phyloP scores from a whole-genome alignment of 2,113 vertebrate genomes.

The Macroglossus sobrinus region DNA sequence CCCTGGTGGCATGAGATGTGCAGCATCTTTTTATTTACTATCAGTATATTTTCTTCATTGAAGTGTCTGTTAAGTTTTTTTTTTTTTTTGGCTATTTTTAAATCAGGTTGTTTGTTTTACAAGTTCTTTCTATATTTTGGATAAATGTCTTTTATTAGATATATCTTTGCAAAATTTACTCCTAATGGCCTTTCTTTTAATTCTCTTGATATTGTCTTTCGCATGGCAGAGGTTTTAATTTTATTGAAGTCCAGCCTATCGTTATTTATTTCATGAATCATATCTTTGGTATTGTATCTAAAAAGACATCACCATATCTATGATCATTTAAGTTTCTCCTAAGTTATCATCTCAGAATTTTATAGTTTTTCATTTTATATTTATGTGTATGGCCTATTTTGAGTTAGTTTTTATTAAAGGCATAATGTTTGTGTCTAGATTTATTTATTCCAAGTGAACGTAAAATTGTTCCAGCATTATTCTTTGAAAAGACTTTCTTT shows the following conservation, averaged over 20 bases:
- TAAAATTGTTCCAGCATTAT: background rate
- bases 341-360: background rate
- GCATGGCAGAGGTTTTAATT: background rate
- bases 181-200: background rate
- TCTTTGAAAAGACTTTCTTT: background rate
- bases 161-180: background rate
- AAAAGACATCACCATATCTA: background rate
- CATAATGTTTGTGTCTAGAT: background rate
- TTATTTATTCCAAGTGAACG: background rate
- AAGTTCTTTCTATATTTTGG: background rate
- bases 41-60: background rate
- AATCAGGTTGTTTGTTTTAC: background rate
- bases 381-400: background rate
- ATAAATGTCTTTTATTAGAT: background rate
- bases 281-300: background rate
- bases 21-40: background rate
- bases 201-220: background rate
- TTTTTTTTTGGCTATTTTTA: background rate
- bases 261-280: background rate
- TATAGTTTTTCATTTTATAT: background rate
- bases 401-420: background rate
- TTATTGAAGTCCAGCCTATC: background rate
- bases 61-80: background rate
- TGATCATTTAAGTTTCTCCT: background rate
- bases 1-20: background rate